phyloP scores from a whole-genome alignment of 2,888 invertebrate species.

The Electrophaes corylata region DNA sequence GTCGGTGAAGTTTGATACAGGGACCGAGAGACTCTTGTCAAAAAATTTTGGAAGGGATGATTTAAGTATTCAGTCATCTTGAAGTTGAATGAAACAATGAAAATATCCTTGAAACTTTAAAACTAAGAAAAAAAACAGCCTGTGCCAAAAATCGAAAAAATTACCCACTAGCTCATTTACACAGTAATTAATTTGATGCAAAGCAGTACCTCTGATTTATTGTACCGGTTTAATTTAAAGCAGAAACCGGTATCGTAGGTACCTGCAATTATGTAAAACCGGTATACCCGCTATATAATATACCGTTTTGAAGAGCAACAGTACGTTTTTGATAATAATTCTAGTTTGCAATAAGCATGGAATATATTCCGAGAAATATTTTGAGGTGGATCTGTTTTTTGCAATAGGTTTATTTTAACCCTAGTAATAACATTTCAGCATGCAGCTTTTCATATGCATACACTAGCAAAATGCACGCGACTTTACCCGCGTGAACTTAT shows the following conservation, averaged over 20 bases:
- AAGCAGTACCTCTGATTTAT: conserved; percentile 27
- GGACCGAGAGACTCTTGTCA: too few species aligned
- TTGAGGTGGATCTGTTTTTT: neutral
- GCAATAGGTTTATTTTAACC: too few species aligned
- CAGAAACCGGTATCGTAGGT: conserved; percentile 7
- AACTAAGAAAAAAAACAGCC: neutral
- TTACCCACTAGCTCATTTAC: conserved; percentile 3
- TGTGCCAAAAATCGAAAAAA: conserved; percentile 5
- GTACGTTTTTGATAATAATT: neutral
- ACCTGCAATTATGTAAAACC: conserved; percentile 15
- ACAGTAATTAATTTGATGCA: conserved; percentile 9
- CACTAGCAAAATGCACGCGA: too few species aligned
- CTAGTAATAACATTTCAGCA: neutral
- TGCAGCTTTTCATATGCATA: too few species aligned
- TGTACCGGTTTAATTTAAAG: conserved; percentile 23
- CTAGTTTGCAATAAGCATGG: neutral
- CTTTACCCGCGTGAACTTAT: too few species aligned
- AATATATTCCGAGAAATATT: neutral
- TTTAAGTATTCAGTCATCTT: too few species aligned
- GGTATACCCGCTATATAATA: conserved; percentile 8
- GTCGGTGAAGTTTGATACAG: too few species aligned
- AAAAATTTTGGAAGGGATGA: too few species aligned
- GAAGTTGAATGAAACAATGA: neutral
- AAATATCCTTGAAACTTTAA: neutral
- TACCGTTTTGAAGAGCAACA: conserved; percentile 8